These are phyloP conservation scores for Gnathonemus longibarbis DNA, from an alignment of 2,113 vertebrate species.

Conservation along the genomic window DNA sequence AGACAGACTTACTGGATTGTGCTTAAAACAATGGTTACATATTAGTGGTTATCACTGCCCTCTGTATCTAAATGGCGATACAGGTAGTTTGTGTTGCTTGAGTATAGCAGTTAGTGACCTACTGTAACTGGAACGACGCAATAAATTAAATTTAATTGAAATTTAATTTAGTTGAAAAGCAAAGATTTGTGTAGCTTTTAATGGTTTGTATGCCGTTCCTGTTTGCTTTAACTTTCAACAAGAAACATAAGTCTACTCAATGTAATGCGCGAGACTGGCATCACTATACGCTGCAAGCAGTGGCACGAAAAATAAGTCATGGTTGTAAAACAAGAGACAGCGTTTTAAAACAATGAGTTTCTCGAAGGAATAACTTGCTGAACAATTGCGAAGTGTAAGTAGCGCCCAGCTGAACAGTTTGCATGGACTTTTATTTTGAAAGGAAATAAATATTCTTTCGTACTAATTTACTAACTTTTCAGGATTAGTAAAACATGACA, in stretches of 20 bases:
- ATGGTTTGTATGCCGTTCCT: background rate
- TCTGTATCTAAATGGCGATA: background rate
- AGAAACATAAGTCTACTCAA: background rate
- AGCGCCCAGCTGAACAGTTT: background rate
- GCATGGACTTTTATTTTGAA: background rate
- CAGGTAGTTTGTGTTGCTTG: background rate
- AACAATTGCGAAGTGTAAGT: background rate
- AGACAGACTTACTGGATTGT: background rate
- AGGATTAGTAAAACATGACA: background rate
- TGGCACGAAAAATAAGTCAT: background rate
- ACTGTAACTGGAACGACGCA: background rate
- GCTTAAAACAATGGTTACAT: background rate
- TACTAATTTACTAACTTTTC: background rate
- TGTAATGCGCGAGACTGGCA: background rate
- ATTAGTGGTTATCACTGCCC: background rate
- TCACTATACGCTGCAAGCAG: background rate
- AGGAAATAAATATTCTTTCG: background rate
- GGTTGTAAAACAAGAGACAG: background rate
- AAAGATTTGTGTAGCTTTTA: background rate
- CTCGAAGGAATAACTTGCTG: background rate
- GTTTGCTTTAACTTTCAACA: background rate
- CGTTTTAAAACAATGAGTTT: background rate
- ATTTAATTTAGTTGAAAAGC: background rate
- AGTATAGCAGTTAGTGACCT: background rate
- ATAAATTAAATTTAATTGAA: background rate